phyloP scores from a whole-genome alignment of 2,113 vertebrate genomes.

The Lanius collurio region DNA sequence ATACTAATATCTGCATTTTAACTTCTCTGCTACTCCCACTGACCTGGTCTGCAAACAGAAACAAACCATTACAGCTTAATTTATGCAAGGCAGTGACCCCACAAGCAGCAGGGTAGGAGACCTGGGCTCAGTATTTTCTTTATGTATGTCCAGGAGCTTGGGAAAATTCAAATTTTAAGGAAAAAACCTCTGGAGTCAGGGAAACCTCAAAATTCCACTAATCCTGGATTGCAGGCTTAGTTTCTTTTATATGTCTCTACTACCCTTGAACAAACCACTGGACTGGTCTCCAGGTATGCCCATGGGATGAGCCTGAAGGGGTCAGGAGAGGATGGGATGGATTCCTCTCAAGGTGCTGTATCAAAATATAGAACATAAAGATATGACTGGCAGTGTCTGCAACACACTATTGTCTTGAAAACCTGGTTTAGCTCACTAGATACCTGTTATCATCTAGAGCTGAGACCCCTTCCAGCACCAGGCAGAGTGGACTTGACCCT shows the following conservation, averaged over 20 bases:
- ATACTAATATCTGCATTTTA: neutral
- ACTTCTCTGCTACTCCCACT: neutral
- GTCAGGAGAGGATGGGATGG: neutral
- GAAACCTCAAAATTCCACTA: neutral
- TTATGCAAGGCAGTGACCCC: neutral
- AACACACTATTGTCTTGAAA: neutral
- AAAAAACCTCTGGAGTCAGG: neutral
- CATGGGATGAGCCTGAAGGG: neutral
- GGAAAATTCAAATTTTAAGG: neutral
- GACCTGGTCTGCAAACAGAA: constrained; percentile 19
- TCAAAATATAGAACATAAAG: neutral
- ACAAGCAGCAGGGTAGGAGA: neutral
- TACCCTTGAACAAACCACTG: neutral
- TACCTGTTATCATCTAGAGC: neutral
- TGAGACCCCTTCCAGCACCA: neutral
- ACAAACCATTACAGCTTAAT: neutral
- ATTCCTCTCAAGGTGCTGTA: neutral
- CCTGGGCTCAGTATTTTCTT: neutral
- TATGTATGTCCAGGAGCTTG: neutral
- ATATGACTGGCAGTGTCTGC: neutral
- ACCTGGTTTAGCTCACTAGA: neutral
- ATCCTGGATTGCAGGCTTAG: neutral
- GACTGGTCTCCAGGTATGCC: neutral
- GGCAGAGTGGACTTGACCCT: neutral
- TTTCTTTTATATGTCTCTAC: neutral